These are phyloP conservation scores for Dolichopus griseipennis DNA, from an alignment of 2,888 invertebrate species.

Conservation along the genomic window DNA sequence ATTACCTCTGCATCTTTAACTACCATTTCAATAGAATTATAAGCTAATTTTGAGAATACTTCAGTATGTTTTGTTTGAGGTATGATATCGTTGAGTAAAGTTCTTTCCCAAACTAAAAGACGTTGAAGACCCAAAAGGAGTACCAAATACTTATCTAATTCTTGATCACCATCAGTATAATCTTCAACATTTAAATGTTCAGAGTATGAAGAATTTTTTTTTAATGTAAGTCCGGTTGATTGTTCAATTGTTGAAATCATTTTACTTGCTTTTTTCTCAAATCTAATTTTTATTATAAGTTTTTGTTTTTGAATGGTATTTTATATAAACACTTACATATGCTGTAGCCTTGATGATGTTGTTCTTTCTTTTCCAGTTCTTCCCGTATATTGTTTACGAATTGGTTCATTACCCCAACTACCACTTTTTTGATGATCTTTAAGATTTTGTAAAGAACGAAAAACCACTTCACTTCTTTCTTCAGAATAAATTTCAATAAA, in stretches of 20 bases:
- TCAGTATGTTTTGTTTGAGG: slow-evolving; percentile 70
- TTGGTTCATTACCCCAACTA: slow-evolving; percentile 65
- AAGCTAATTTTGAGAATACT: slow-evolving; percentile 74
- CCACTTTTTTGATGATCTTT: slow-evolving; percentile 71
- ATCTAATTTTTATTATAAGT: slow-evolving; percentile 37
- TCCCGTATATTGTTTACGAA: slow-evolving; percentile 48
- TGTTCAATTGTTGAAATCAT: slow-evolving; percentile 75
- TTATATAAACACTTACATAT: slow-evolving; percentile 49
- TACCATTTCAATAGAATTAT: slow-evolving; percentile 74
- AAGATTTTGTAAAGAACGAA: slow-evolving; percentile 63
- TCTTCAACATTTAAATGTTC: slow-evolving; percentile 41
- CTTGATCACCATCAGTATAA: slow-evolving; percentile 57
- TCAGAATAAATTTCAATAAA: slow-evolving; percentile 67
- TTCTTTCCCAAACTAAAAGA: slow-evolving; percentile 79
- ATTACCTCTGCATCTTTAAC: slow-evolving; percentile 76
- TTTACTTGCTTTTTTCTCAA: slow-evolving; percentile 73
- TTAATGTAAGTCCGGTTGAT: slow-evolving; percentile 71
- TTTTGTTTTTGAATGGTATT: background rate
- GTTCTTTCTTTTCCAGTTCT: slow-evolving; percentile 68
- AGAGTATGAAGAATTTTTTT: slow-evolving; percentile 39
- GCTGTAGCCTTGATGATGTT: slow-evolving; percentile 73
- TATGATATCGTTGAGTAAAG: slow-evolving; percentile 74
- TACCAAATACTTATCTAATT: slow-evolving; percentile 74
- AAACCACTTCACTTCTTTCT: slow-evolving; percentile 66
- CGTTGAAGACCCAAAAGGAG: slow-evolving; percentile 74